Percentiles rank a stretch among this genome's conserved stretches.
Evolutionary conservation across 2,888 invertebrate genomes (phyloP).

Genomic region (Pemphredon lugubris): DNA sequence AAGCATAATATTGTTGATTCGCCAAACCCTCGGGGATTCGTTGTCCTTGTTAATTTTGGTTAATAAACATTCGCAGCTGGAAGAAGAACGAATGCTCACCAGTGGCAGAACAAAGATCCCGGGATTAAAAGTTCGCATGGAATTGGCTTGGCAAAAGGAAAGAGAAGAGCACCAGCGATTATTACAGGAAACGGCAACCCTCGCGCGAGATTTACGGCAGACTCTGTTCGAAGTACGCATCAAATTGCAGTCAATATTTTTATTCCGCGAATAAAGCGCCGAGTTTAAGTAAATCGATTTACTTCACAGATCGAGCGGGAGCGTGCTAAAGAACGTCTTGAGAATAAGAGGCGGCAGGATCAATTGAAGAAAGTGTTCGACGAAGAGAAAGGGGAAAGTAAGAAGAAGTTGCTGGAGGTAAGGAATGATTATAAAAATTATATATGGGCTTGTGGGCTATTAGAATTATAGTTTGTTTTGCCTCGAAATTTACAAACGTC

Average conservation of each 20-base stretch:
- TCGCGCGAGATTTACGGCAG: conserved; percentile 93
- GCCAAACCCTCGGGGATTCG: too few relatives aligned
- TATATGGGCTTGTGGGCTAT: too few relatives aligned
- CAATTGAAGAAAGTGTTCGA: conserved; percentile 92
- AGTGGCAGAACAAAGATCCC: conserved; percentile 93
- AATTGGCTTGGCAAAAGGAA: conserved; percentile 96
- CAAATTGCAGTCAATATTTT: too few relatives aligned
- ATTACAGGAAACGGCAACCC: conserved; percentile 93
- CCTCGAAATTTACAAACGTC: too few relatives aligned
- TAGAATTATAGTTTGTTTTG: too few relatives aligned
- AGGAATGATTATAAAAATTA: not conserved
- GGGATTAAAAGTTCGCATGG: conserved; percentile 92
- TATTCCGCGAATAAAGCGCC: too few relatives aligned
- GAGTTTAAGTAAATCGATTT: not conserved
- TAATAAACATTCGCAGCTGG: too few relatives aligned
- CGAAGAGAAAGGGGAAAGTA: conserved; percentile 94
- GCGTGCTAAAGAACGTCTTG: conserved; percentile 93
- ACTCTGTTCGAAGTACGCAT: conserved; percentile 85
- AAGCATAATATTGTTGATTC: too few relatives aligned
- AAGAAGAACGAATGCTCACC: conserved; percentile 92
- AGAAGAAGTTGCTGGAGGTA: conserved; percentile 88
- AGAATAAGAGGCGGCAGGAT: conserved; percentile 92
- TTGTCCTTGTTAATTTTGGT: too few relatives aligned
- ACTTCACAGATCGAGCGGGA: conserved; percentile 89
- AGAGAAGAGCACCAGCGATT: conserved; percentile 95